Conservation (phyloP, 1,140 invertebrate genomes). For the Drosophila quadrilineata region DNA sequence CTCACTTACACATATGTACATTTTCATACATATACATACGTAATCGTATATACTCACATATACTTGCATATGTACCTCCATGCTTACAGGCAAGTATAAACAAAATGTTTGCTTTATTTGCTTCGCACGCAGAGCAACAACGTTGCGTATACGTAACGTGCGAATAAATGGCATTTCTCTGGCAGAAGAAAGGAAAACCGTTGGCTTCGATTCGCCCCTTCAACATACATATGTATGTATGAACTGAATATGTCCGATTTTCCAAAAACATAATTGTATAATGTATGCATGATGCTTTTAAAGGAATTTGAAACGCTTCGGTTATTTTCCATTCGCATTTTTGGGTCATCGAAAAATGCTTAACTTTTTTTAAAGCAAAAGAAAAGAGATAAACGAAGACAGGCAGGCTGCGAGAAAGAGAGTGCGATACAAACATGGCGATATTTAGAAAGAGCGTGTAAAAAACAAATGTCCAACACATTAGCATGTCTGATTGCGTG, state of each 20-base stretch:
- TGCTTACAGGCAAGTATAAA: constrained; percentile 12
- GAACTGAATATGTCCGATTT: constrained; percentile 3
- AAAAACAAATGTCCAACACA: constrained; percentile 51
- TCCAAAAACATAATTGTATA: background rate
- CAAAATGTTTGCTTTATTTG: constrained; percentile 51
- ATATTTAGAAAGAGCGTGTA: constrained; percentile 69
- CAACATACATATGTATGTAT: constrained; percentile 1
- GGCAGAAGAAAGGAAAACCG: constrained; percentile 27
- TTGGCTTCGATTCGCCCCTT: background rate
- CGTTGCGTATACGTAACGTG: constrained; percentile 68
- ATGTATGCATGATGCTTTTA: constrained; percentile 16
- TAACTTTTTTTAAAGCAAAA: constrained; percentile 45
- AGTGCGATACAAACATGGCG: constrained; percentile 31
- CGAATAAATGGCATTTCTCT: constrained; percentile 25
- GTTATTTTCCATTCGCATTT: constrained; percentile 52
- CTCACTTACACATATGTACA: background rate
- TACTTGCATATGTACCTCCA: background rate
- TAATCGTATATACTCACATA: background rate
- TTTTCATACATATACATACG: background rate
- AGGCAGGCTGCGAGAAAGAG: background rate
- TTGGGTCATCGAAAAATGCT: constrained; percentile 46
- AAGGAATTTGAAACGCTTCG: constrained; percentile 53
- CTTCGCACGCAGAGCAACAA: constrained; percentile 42
- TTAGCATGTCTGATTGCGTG: background rate
- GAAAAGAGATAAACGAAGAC: constrained; percentile 16